Evolutionary conservation across 2,797 vertebrate genomes (phyloP).

Genomic region (Hemibagrus guttatus): DNA sequence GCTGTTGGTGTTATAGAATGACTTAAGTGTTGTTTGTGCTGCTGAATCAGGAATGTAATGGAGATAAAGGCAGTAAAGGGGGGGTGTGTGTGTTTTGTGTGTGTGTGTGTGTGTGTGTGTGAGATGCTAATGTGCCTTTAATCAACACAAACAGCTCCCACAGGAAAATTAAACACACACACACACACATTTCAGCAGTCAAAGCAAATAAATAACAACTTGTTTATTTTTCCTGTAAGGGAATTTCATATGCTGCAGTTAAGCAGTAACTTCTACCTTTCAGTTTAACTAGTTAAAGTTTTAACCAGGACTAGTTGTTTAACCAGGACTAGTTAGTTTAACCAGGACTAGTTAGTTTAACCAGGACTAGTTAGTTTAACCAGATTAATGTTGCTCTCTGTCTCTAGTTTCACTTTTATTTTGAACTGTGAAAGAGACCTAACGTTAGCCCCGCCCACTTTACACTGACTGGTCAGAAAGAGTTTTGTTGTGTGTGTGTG

Average conservation of each 20-base stretch:
- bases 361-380: no score
- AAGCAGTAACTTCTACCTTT: neutral
- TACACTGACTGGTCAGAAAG: neutral
- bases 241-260: neutral
- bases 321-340: no score
- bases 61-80: constrained; percentile 14
- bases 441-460: neutral
- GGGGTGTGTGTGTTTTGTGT: no score
- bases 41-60: constrained; percentile 13
- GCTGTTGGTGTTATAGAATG: neutral
- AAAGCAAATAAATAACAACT: neutral
- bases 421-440: neutral
- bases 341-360: no score
- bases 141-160: constrained; percentile 13
- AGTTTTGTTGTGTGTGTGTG: neutral
- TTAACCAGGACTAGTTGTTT: no score
- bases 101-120: neutral
- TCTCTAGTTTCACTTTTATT: neutral
- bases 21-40: neutral
- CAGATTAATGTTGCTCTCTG: neutral
- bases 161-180: neutral
- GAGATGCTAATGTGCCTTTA: neutral
- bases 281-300: neutral
- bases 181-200: neutral
- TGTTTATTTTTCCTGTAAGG: neutral